A percentile compares a stretch with the other conserved stretches of the same genome.
These are phyloP conservation scores for Oncorhynchus mykiss DNA, from an alignment of 2,113 vertebrate species.

Conservation along the genomic window DNA sequence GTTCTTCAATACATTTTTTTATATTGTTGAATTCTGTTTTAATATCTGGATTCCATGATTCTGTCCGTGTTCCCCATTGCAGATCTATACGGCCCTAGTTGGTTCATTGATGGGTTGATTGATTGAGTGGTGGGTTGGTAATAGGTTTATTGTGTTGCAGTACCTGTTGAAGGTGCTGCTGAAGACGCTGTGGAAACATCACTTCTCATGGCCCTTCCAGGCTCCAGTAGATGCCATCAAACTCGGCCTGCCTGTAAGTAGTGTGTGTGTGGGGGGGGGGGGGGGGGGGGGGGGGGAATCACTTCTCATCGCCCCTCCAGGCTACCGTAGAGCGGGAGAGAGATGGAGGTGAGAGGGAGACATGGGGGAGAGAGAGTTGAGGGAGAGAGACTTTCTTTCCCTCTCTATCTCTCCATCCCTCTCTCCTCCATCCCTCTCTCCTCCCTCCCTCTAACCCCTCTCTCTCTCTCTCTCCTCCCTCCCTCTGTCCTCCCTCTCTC, in stretches of 20 bases:
- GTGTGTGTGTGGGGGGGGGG: neutral
- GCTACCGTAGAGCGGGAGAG: slow-evolving; percentile 75
- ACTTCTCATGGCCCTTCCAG: slow-evolving; percentile 94
- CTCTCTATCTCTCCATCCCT: too few species aligned
- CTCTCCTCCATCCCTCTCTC: too few species aligned
- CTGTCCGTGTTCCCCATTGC: neutral
- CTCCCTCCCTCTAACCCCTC: too few species aligned
- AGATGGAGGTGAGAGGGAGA: too few species aligned
- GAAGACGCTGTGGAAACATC: slow-evolving; percentile 91
- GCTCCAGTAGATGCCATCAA: slow-evolving; percentile 91
- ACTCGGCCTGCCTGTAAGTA: slow-evolving; percentile 89
- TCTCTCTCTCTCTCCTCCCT: too few species aligned
- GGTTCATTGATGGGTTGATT: neutral
- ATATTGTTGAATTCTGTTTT: too few species aligned
- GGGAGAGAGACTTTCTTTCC: too few species aligned
- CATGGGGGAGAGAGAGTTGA: too few species aligned
- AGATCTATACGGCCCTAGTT: neutral
- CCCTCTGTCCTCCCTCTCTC: rapidly evolving
- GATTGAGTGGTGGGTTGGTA: neutral
- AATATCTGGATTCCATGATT: neutral
- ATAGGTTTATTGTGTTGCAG: slow-evolving; percentile 56
- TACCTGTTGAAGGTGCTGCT: slow-evolving; percentile 90
- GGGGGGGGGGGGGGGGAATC: slow-evolving; percentile 48
- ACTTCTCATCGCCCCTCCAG: slow-evolving; percentile 94
- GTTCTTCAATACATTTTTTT: too few species aligned